These are phyloP conservation scores for Masnerella sp. DNA, from an alignment of 2,888 invertebrate species.

Conservation along the genomic window DNA sequence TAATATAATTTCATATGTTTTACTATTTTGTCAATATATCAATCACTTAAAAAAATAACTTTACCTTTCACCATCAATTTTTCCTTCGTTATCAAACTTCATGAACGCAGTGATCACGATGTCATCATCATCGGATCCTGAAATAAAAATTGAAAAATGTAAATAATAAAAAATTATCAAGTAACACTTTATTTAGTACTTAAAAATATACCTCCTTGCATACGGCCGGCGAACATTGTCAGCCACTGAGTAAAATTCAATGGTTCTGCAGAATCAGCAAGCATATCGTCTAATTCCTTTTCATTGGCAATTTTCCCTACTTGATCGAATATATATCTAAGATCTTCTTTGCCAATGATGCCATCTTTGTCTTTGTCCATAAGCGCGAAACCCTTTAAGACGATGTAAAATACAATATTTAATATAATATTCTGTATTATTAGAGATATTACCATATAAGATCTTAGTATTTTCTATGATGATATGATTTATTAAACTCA, in stretches of 20 bases:
- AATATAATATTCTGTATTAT: no score
- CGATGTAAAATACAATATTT: neutral
- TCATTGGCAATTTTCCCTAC: conserved; percentile 93
- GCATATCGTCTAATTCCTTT: conserved; percentile 77
- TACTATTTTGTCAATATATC: no score
- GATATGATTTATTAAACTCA: no score
- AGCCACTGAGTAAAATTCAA: conserved; percentile 56
- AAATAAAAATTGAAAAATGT: no score
- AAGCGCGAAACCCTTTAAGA: conserved; percentile 90
- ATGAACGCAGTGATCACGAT: conserved; percentile 95
- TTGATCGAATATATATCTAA: conserved; percentile 94
- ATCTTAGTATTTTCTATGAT: neutral
- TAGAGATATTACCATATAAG: no score
- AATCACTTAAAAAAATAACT: conserved; percentile 9
- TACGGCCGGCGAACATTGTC: conserved; percentile 50
- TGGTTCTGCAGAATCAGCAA: conserved; percentile 41
- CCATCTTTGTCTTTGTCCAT: conserved; percentile 98
- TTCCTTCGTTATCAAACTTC: conserved; percentile 87
- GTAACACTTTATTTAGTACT: neutral
- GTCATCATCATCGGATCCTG: conserved; percentile 92
- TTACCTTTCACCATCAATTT: conserved; percentile 91
- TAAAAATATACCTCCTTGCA: conserved; percentile 57
- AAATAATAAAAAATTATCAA: neutral
- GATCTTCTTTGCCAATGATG: conserved; percentile 91
- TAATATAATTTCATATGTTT: no score